Percentiles rank a stretch among this genome's conserved stretches.
Evolutionary conservation across 2,113 vertebrate genomes (phyloP).

Genomic region (Mandrillus leucophaeus): DNA sequence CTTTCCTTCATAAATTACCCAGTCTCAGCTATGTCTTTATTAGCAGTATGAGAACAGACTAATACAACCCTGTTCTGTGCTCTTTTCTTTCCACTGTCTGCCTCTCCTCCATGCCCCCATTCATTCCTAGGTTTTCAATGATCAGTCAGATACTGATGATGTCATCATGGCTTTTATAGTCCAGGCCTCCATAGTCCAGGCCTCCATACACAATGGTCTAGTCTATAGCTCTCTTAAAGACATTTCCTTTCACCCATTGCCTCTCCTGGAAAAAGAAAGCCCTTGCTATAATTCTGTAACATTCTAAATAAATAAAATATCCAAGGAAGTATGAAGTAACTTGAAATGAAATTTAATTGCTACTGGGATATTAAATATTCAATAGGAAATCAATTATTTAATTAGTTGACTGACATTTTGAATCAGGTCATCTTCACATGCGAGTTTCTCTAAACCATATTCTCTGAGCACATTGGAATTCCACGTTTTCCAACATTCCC

Average conservation of each 20-base stretch:
- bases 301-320: constrained; percentile 28
- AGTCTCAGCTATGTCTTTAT: too few species aligned
- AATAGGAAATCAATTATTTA: constrained; percentile 8
- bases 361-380: not conserved
- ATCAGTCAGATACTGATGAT: not conserved
- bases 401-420: not conserved
- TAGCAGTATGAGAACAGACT: too few species aligned
- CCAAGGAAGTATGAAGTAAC: not conserved
- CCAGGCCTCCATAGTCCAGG: not conserved
- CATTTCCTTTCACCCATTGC: not conserved
- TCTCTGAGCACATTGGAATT: not conserved
- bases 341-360: not conserved
- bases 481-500: not conserved
- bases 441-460: not conserved
- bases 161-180: not conserved
- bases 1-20: too few species aligned
- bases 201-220: not conserved
- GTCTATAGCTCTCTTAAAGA: not conserved
- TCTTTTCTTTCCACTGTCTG: not conserved
- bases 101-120: not conserved
- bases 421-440: not conserved
- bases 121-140: not conserved
- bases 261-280: not conserved
- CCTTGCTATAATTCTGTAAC: not conserved
- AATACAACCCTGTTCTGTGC: too few species aligned